Base-by-base conservation (phyloP, 1,140 invertebrate genomes). In the Ridgeia piscesae region DNA sequence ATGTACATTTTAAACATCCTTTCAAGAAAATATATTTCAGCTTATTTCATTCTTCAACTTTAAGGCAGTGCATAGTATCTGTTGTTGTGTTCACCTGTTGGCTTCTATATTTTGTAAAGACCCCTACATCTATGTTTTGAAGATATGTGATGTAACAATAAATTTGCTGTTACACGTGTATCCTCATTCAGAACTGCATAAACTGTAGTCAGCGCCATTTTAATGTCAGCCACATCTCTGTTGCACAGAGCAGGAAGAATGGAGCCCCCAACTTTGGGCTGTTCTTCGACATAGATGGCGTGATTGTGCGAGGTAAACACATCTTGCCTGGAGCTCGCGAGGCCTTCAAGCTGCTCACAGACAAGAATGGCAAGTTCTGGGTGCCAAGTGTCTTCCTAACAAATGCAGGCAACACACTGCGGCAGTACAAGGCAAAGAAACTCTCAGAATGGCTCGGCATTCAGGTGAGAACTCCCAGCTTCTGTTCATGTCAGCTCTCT, bases 251-350 rank as follows among this genome's bases (percentile, higher is more conserved):
- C 58, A 77, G 27, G 4, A 77, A 77, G 11, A 9, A 77, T 27
- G 58, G 58, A 90, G 89, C 17, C 6, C 91, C 91, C 33, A 94
- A 42, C 94, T 96, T 96, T 94, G 96, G 96, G 33, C 95, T 96
- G 92, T 93, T 96, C 33, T 96, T 96, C 94, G 96, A 96, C 91
- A 96, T 96, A 93, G 96, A 96, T 95, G 96, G 96, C 33, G 96
- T 96, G 0, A 95, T 96, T 91, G 95, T 95, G n/a, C 92, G 95
- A 93, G 96, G 96, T 31, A 95, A 94, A 92, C 93, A 94, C 35
- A 35, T 96, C 8, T 93, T 96, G 6, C 96, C 96, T 17, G 94
- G 94, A n/a, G 94, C 96, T 1, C 94, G 94, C 92, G 94, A 95
- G 92, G 95, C 95, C 11, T 95, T 96, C 91, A 90, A 93, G n/a